These are phyloP conservation scores for Pollenia labialis DNA, from an alignment of 2,888 invertebrate species.

Conservation along the genomic window DNA sequence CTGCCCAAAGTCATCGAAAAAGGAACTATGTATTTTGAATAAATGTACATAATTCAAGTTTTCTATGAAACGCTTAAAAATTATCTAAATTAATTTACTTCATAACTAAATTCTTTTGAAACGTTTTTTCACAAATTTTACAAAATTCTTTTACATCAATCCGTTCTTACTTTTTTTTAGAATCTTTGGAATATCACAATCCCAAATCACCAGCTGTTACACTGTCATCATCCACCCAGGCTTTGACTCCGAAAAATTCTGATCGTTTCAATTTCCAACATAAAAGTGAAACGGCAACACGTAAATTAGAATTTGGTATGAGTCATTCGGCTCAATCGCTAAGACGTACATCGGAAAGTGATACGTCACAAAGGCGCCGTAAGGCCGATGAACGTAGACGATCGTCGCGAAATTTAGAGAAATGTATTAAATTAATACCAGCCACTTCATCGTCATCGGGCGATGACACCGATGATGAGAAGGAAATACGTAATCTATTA, in stretches of 20 bases:
- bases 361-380: conserved; percentile 82
- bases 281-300: conserved; percentile 76
- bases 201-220: conserved; percentile 77
- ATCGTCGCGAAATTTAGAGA: conserved; percentile 83
- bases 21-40: too few relatives aligned
- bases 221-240: conserved; percentile 81
- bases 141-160: too few relatives aligned
- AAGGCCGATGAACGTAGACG: conserved; percentile 83
- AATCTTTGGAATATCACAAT: conserved; percentile 76
- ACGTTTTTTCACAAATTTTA: not conserved
- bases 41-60: too few relatives aligned
- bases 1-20: too few relatives aligned
- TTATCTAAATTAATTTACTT: too few relatives aligned
- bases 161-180: conserved; percentile 45
- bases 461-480: conserved; percentile 83
- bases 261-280: conserved; percentile 75
- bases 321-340: conserved; percentile 83
- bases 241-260: conserved; percentile 80
- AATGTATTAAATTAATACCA: conserved; percentile 82
- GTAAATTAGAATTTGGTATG: conserved; percentile 83
- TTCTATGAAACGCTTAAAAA: too few relatives aligned
- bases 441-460: conserved; percentile 82
- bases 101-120: too few relatives aligned
- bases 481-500: conserved; percentile 83
- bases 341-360: conserved; percentile 83